Evolutionary conservation across 2,797 vertebrate species (phyloP).

Genomic region (Tarsius wallacei): DNA sequence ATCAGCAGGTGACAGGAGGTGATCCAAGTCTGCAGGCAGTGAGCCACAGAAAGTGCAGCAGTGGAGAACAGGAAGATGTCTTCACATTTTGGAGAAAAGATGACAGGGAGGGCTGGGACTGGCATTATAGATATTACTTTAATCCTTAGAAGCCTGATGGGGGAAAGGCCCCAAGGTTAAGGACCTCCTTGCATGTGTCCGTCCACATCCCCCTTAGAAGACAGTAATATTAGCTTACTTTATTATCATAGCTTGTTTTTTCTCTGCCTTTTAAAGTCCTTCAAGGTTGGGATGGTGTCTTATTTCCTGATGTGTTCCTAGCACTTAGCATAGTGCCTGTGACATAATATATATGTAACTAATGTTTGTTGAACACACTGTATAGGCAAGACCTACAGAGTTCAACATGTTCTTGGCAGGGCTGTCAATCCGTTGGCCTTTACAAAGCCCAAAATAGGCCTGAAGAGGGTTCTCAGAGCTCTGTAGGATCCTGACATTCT

Average conservation of each 20-base stretch:
- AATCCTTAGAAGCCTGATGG: neutral
- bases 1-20: neutral
- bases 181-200: neutral
- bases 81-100: constrained; percentile 28
- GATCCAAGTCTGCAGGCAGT: neutral
- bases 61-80: neutral
- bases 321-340: neutral
- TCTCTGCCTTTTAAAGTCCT: constrained; percentile 42
- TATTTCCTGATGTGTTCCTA: neutral
- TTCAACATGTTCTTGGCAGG: neutral
- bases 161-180: neutral
- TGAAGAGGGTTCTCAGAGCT: neutral
- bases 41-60: constrained; percentile 4
- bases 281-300: neutral
- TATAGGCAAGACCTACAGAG: neutral
- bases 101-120: neutral
- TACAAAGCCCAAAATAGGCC: neutral
- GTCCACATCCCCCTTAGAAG: neutral
- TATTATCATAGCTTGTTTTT: neutral
- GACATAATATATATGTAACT: neutral
- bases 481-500: neutral
- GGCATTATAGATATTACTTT: neutral
- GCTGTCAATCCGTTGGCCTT: neutral
- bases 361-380: neutral
- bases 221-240: neutral